Conservation (phyloP, 2,888 invertebrate genomes). For the Chelonus formosanus region DNA sequence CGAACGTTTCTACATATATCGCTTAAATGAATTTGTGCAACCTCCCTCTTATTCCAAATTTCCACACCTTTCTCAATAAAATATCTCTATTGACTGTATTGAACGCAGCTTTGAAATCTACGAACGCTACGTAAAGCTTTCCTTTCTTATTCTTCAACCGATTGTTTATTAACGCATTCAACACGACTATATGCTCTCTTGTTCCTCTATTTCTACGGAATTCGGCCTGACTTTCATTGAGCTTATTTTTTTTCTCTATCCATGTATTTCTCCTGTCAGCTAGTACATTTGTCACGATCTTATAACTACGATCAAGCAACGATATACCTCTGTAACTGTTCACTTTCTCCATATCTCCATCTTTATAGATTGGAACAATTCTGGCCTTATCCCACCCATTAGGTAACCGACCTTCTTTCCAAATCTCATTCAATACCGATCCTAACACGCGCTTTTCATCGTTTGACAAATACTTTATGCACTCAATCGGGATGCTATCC, state of each 20-base stretch:
- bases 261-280: not conserved
- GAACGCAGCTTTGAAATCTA: conserved; percentile 10
- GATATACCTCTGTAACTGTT: conserved; percentile 28
- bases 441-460: no score
- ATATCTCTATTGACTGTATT: not conserved
- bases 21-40: not conserved
- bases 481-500: conserved; percentile 22
- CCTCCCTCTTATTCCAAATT: not conserved
- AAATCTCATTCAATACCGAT: conserved; percentile 12
- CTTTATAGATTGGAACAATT: conserved; percentile 23
- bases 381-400: conserved; percentile 24
- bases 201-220: conserved; percentile 9
- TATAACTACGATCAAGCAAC: conserved; percentile 14
- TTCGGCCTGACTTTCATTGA: conserved; percentile 11
- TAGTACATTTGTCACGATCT: not conserved
- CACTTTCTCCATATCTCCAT: conserved; percentile 4
- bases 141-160: conserved; percentile 4
- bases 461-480: conserved; percentile 16
- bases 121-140: conserved; percentile 5
- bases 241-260: not conserved
- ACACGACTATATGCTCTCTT: no score
- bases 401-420: conserved; percentile 15
- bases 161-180: conserved; percentile 7
- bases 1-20: not conserved
- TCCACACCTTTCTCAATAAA: not conserved